Conservation (phyloP, 2,797 vertebrate species). For the Masticophis lateralis region DNA sequence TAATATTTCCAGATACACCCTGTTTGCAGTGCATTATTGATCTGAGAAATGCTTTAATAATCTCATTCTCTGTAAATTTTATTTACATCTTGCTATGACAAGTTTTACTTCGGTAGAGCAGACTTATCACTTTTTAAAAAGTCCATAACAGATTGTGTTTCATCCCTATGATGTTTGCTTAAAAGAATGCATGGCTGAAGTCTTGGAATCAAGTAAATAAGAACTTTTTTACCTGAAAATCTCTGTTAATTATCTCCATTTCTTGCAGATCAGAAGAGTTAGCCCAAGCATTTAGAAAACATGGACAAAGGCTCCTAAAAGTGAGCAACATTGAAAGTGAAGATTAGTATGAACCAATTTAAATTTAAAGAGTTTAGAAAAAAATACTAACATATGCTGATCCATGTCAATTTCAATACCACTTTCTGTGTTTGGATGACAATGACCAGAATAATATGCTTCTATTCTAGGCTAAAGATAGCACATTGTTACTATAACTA, state of each 20-base stretch:
- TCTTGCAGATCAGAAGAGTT: conserved; percentile 78
- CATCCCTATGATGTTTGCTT: not conserved
- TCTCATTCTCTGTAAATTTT: not conserved
- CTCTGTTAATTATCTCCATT: conserved; percentile 81
- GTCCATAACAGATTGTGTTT: not conserved
- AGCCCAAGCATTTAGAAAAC: conserved; percentile 74
- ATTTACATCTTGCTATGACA: not conserved
- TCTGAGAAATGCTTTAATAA: not conserved
- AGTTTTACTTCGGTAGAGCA: not conserved
- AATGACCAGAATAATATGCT: not conserved
- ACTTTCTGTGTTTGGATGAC: not conserved
- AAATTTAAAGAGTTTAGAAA: not conserved
- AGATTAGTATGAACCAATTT: not conserved
- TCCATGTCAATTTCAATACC: not conserved
- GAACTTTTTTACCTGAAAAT: conserved; percentile 79
- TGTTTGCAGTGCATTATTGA: not conserved
- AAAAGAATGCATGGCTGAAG: not conserved
- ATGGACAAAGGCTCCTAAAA: conserved; percentile 77
- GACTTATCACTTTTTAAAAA: not conserved
- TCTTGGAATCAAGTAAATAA: not conserved
- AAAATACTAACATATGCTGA: not conserved
- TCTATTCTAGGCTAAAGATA: not conserved
- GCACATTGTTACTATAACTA: too few relatives aligned
- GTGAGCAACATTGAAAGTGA: conserved; percentile 39
- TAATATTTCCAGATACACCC: not conserved